Percentiles rank a stretch among this genome's conserved stretches.
Evolutionary conservation across 2,888 invertebrate genomes (phyloP).

Genomic region (Thera obeliscata): DNA sequence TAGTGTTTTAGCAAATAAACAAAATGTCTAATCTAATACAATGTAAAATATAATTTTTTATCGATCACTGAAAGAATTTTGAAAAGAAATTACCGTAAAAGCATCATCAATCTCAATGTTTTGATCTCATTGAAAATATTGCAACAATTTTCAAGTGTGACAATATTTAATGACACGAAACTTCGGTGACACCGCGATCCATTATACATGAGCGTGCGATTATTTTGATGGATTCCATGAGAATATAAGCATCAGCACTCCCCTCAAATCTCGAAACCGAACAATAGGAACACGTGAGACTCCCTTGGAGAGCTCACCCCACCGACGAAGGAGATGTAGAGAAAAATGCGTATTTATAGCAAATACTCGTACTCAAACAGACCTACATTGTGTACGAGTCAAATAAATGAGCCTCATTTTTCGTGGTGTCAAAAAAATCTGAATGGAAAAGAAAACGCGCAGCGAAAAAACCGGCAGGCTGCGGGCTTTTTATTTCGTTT

Average conservation of each 20-base stretch:
- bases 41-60: background rate
- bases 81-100: slow-evolving; percentile 2
- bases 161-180: slow-evolving; percentile 66
- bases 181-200: slow-evolving; percentile 75
- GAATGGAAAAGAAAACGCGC: slow-evolving; percentile 83
- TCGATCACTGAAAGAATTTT: background rate
- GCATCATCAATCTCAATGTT: slow-evolving; percentile 43
- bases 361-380: slow-evolving; percentile 86
- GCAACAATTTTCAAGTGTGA: slow-evolving; percentile 48
- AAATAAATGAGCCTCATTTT: slow-evolving; percentile 85
- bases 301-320: slow-evolving; percentile 82
- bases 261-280: slow-evolving; percentile 82
- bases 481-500: slow-evolving; percentile 80
- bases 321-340: slow-evolving; percentile 81
- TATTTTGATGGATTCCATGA: slow-evolving; percentile 82
- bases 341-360: slow-evolving; percentile 85
- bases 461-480: slow-evolving; percentile 78
- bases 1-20: background rate
- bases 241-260: slow-evolving; percentile 79
- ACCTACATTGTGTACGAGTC: slow-evolving; percentile 85
- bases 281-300: slow-evolving; percentile 81
- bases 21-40: too few relatives aligned
- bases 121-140: slow-evolving; percentile 42
- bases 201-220: slow-evolving; percentile 79
- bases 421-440: slow-evolving; percentile 85